phyloP scores from a whole-genome alignment of 1,140 invertebrate species.

The Zophobas morio region DNA sequence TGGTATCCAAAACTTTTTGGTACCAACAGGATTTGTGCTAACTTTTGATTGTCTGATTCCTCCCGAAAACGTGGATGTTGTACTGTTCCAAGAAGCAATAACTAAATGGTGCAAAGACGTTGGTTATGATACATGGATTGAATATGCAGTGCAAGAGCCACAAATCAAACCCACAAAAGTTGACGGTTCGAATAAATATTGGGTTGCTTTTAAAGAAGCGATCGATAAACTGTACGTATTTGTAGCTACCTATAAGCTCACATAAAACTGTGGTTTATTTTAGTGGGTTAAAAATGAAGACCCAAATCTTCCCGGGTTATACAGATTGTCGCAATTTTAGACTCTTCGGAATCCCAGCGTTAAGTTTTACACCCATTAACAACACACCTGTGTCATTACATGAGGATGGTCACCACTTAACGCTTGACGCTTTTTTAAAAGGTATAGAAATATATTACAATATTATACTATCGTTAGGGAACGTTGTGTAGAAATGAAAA shows the following conservation, averaged over 20 bases:
- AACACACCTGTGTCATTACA: slow-evolving; percentile 81
- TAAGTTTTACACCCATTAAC: slow-evolving; percentile 88
- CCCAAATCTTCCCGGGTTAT: slow-evolving; percentile 83
- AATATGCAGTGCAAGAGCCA: slow-evolving; percentile 80
- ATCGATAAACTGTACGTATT: slow-evolving; percentile 70
- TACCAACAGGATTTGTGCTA: slow-evolving; percentile 71
- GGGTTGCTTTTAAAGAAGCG: slow-evolving; percentile 84
- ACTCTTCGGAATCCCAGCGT: slow-evolving; percentile 76
- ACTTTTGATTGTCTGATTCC: slow-evolving; percentile 88
- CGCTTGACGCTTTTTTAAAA: slow-evolving; percentile 77
- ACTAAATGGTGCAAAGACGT: slow-evolving; percentile 87
- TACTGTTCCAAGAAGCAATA: slow-evolving; percentile 81
- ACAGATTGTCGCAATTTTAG: slow-evolving; percentile 84
- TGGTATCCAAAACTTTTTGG: slow-evolving; percentile 86
- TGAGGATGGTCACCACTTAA: slow-evolving; percentile 85
- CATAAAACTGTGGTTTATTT: slow-evolving; percentile 55
- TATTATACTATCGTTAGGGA: slow-evolving; percentile 68
- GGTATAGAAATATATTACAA: slow-evolving; percentile 81
- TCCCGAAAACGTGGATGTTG: slow-evolving; percentile 76
- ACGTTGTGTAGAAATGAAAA: slow-evolving; percentile 52
- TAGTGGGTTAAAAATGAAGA: slow-evolving; percentile 75
- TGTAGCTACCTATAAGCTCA: background rate
- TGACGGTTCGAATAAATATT: slow-evolving; percentile 82
- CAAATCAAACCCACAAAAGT: slow-evolving; percentile 76
- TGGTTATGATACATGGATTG: slow-evolving; percentile 82